Base-by-base conservation (phyloP, 1,140 invertebrate genomes). In the Achroia grisella region DNA sequence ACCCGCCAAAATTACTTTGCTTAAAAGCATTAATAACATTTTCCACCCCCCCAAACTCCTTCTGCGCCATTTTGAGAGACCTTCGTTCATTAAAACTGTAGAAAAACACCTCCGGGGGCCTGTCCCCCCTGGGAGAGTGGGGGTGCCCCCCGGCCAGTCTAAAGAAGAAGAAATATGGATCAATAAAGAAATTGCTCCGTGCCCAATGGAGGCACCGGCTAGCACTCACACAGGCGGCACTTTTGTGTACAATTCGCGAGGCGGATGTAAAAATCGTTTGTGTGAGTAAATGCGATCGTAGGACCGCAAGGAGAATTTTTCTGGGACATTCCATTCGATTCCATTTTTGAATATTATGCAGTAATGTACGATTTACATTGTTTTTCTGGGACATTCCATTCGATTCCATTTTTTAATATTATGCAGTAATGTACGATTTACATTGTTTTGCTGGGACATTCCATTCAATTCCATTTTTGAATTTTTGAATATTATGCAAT, bases 81-180 rank as follows among this genome's bases (percentile, higher is more conserved):
- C 75, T 76, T 71, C 65, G 57, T 64, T 74, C 71, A 71, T 83
- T 80, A 83, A 83, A 83, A 83, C 71, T 83, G 76, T 79, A 82
- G 74, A 85, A 85, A 85, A 85, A 80, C 79, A 73, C 76, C 80
- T 64, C 71, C 44, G 43, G 43, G 52, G 40, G 46, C 17, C 17
- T 23, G 2, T 23, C 17, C 17, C 17, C 17, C 17, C 17, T 48
- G 39, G 37, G 39, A 48, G 48, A 45, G 39, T 17, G 44, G 46
- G 52, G 28, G 17, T 11, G 1, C 45, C 56, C 48, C 57, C 53
- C 56, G 75, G 76, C 41, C 73, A 82, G 76, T 82, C 77, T 82
- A 63, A 84, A 85, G 81, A 85, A 85, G 73, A 85, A 85, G 81
- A 85, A 85, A 85, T 85, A 85, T 85, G 81, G 81, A 85, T 85